Percentiles rank a stretch among this genome's conserved stretches.
These are phyloP conservation scores for Agonopterix heracliana DNA, from an alignment of 2,888 invertebrate genomes.

Conservation along the genomic window DNA sequence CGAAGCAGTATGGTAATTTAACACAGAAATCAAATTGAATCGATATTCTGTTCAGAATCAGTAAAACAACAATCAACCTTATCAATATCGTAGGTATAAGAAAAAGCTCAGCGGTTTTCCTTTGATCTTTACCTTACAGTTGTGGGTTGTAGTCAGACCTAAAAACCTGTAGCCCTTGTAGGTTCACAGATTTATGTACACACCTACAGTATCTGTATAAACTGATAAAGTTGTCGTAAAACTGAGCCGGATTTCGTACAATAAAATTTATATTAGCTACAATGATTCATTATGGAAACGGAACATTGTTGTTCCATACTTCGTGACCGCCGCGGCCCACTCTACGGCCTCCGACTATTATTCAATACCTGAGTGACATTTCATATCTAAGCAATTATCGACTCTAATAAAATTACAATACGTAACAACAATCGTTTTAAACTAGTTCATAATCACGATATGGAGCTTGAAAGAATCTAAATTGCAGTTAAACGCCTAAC, in stretches of 20 bases:
- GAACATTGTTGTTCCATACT: slow-evolving; percentile 30
- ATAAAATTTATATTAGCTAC: slow-evolving; percentile 22
- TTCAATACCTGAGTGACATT: slow-evolving; percentile 10
- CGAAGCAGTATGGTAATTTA: too few relatives aligned
- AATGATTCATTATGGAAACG: slow-evolving; percentile 60
- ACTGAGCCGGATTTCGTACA: slow-evolving; percentile 32
- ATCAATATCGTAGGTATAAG: too few relatives aligned
- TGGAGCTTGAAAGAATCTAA: not conserved
- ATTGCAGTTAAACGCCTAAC: not conserved
- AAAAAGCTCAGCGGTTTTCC: too few relatives aligned
- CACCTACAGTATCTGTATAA: too few relatives aligned
- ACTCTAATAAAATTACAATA: slow-evolving; percentile 1
- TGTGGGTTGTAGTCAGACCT: too few relatives aligned
- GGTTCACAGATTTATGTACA: too few relatives aligned
- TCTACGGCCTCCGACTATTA: slow-evolving; percentile 1
- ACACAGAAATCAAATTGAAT: too few relatives aligned
- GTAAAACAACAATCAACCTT: too few relatives aligned
- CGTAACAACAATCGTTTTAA: not conserved
- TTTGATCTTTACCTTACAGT: too few relatives aligned
- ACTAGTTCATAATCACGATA: not conserved
- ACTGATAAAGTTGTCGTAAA: not conserved
- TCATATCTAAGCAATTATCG: slow-evolving; percentile 8
- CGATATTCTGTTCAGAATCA: too few relatives aligned
- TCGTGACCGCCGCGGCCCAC: slow-evolving; percentile 38
- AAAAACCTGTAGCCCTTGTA: too few relatives aligned